Conservation (phyloP, 2,113 vertebrate genomes). For the Asarcornis scutulata region DNA sequence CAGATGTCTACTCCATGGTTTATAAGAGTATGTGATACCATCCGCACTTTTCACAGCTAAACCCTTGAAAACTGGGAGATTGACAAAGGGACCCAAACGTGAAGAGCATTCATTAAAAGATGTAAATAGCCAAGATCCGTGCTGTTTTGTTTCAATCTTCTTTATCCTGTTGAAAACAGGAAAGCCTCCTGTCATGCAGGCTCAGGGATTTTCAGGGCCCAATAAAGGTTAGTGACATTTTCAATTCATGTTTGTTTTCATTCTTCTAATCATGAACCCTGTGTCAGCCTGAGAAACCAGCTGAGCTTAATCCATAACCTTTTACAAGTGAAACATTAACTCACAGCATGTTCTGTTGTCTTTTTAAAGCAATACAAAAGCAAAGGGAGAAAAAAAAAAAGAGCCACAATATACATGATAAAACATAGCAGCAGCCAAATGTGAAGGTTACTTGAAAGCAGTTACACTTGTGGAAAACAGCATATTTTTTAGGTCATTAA, state of each 20-base stretch:
- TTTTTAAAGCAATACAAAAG: slow-evolving; percentile 74
- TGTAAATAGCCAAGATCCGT: slow-evolving; percentile 76
- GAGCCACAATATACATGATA: slow-evolving; percentile 54
- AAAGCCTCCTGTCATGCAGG: slow-evolving; percentile 77
- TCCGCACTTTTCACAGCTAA: slow-evolving; percentile 76
- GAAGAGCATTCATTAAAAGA: slow-evolving; percentile 82
- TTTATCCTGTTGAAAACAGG: slow-evolving; percentile 79
- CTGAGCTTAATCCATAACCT: slow-evolving; percentile 80
- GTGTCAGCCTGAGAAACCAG: slow-evolving; percentile 75
- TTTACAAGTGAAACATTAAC: slow-evolving; percentile 79
- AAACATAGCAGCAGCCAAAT: slow-evolving; percentile 44
- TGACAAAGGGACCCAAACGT: slow-evolving; percentile 76
- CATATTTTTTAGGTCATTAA: slow-evolving; percentile 13
- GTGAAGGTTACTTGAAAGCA: slow-evolving; percentile 51
- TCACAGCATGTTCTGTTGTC: slow-evolving; percentile 71
- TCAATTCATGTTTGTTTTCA: slow-evolving; percentile 81
- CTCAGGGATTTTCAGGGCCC: slow-evolving; percentile 72
- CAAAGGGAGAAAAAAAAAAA: slow-evolving; percentile 35
- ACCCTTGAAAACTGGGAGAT: slow-evolving; percentile 75
- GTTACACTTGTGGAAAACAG: slow-evolving; percentile 20
- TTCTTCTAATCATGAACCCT: slow-evolving; percentile 78
- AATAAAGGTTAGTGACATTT: slow-evolving; percentile 81
- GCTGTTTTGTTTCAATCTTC: slow-evolving; percentile 77
- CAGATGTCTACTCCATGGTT: slow-evolving; percentile 74
- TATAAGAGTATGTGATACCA: slow-evolving; percentile 75